Percentiles rank a stretch among this genome's conserved stretches.
These are phyloP conservation scores for Blastobasis adustella DNA, from an alignment of 2,888 invertebrate species.

Conservation along the genomic window DNA sequence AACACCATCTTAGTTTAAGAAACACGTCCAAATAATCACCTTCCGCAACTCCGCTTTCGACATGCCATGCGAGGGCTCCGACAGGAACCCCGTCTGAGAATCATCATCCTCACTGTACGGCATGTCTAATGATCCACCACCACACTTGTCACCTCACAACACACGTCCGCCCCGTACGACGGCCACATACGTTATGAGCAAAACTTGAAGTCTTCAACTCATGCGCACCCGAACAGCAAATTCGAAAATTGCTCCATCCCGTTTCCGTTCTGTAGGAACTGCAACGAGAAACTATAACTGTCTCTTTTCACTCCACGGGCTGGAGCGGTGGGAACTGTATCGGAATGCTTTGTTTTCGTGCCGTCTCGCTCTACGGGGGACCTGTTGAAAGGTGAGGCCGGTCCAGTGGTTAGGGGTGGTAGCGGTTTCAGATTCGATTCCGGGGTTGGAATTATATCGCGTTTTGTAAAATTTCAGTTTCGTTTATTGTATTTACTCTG, in stretches of 20 bases:
- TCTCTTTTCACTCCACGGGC: conserved; percentile 32
- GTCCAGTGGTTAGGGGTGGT: conserved; percentile 27
- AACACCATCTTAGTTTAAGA: too few species aligned
- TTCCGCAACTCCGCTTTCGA: conserved; percentile 82
- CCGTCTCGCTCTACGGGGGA: conserved; percentile 55
- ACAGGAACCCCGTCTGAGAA: conserved; percentile 58
- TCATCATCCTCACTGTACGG: conserved; percentile 79
- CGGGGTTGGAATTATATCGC: background rate
- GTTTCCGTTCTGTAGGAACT: conserved; percentile 42
- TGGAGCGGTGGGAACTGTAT: conserved; percentile 61
- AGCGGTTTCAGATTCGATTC: conserved; percentile 40
- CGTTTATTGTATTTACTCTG: too few species aligned
- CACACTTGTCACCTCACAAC: conserved; percentile 15
- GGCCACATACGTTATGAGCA: conserved; percentile 21
- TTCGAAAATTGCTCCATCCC: conserved; percentile 54
- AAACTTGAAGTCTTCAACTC: conserved; percentile 25
- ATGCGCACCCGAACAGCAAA: conserved; percentile 44
- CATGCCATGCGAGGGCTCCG: conserved; percentile 73
- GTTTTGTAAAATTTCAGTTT: too few species aligned
- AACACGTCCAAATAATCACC: conserved; percentile 47
- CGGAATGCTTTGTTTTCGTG: conserved; percentile 73
- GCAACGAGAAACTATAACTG: conserved; percentile 23
- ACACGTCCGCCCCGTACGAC: conserved; percentile 27
- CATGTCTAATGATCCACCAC: conserved; percentile 45
- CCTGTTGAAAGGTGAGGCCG: conserved; percentile 48